phyloP scores from a whole-genome alignment of 2,797 vertebrate species.

The Phataginus tricuspis region DNA sequence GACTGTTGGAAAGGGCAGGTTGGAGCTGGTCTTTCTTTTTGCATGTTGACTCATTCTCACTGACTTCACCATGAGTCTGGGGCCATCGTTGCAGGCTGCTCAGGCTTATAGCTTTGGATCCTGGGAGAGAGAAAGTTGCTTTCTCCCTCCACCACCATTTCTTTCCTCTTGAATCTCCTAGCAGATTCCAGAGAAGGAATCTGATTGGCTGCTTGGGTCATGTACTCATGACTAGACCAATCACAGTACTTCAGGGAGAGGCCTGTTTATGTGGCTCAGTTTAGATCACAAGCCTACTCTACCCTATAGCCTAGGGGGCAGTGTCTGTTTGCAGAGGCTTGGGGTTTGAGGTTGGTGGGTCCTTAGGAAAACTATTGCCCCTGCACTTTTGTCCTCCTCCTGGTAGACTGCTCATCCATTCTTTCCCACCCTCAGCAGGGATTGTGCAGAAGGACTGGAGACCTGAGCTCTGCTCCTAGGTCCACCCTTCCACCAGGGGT shows the following conservation, averaged over 20 bases:
- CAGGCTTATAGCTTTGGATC: slow-evolving; percentile 34
- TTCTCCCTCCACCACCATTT: background rate
- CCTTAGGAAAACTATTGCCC: background rate
- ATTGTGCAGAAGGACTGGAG: background rate
- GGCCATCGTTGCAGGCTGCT: background rate
- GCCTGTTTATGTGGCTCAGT: background rate
- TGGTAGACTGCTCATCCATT: background rate
- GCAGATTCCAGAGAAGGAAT: background rate
- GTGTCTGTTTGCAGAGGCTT: background rate
- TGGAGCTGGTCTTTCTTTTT: background rate
- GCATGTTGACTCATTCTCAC: background rate
- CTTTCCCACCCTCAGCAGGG: background rate
- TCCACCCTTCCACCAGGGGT: background rate
- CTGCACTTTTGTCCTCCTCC: background rate
- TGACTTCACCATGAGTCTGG: background rate
- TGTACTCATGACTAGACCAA: background rate
- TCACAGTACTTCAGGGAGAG: background rate
- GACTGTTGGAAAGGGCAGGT: slow-evolving; percentile 15
- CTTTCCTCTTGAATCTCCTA: background rate
- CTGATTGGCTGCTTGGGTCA: slow-evolving; percentile 9
- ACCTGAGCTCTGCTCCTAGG: background rate
- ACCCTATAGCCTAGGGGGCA: background rate
- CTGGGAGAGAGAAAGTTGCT: background rate
- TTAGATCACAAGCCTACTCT: background rate
- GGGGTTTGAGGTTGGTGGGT: background rate